Evolutionary conservation across 2,888 invertebrate species (phyloP).

Genomic region (Agonopterix arenella): DNA sequence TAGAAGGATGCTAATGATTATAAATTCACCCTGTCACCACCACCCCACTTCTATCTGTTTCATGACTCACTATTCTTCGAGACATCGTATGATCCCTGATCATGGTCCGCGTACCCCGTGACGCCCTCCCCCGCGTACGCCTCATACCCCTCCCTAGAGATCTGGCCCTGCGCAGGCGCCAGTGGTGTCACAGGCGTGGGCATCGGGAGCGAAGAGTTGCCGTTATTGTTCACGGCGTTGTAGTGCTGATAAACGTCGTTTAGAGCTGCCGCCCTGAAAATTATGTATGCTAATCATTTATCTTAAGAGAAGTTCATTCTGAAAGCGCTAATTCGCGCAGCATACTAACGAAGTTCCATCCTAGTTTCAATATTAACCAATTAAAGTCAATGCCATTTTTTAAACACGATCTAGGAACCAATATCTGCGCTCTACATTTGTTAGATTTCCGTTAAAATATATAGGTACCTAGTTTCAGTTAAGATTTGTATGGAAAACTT

Average conservation of each 20-base stretch:
- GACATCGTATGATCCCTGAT: conserved; percentile 55
- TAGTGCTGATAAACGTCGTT: conserved; percentile 83
- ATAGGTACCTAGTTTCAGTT: too few relatives aligned
- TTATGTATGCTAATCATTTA: too few relatives aligned
- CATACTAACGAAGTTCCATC: too few relatives aligned
- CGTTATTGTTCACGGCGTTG: conserved; percentile 32
- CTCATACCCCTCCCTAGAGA: conserved; percentile 59
- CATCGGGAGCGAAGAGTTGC: conserved; percentile 16
- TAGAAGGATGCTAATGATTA: background rate
- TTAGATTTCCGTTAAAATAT: too few relatives aligned
- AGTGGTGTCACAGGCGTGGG: conserved; percentile 4
- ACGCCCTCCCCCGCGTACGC: conserved; percentile 19
- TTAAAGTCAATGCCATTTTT: too few relatives aligned
- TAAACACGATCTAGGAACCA: too few relatives aligned
- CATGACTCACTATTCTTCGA: conserved; percentile 55
- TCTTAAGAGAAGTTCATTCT: too few relatives aligned
- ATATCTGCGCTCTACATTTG: too few relatives aligned
- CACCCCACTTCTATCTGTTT: background rate
- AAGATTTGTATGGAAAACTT: too few relatives aligned
- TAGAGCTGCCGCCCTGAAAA: conserved; percentile 79
- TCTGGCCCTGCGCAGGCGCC: conserved; percentile 10
- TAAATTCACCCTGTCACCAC: background rate
- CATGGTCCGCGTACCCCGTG: conserved; percentile 15
- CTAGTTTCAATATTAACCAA: too few relatives aligned
- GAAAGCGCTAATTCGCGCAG: too few relatives aligned